A percentile compares a stretch with the other conserved stretches of the same genome.
Evolutionary conservation across 2,113 vertebrate genomes (phyloP).

Genomic region (Cyanistes caeruleus): DNA sequence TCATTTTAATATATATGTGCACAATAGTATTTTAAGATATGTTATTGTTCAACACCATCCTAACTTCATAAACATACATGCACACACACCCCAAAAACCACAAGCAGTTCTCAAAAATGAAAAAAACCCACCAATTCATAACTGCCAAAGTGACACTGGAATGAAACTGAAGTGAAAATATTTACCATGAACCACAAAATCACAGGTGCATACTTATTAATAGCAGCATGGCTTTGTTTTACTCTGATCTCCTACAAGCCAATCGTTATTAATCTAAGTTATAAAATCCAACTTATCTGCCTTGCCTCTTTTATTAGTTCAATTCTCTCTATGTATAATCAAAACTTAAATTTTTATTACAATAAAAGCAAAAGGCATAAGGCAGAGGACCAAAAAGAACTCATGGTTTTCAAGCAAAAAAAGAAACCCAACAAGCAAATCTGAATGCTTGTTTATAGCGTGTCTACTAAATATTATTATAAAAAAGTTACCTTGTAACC

Average conservation of each 20-base stretch:
- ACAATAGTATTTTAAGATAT: background rate
- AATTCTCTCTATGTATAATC: background rate
- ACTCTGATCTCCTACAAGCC: conserved; percentile 14
- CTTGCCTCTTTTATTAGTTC: background rate
- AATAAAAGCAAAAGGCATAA: conserved; percentile 6
- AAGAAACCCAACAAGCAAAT: background rate
- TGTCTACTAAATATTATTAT: background rate
- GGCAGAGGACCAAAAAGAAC: background rate
- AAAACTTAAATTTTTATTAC: background rate
- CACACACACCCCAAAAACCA: background rate
- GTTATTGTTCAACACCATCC: background rate
- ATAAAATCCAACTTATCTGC: conserved; percentile 13
- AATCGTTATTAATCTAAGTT: conserved; percentile 9
- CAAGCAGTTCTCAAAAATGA: background rate
- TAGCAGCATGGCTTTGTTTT: conserved; percentile 12
- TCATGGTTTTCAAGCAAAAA: background rate
- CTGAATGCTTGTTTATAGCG: background rate
- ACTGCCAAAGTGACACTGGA: conserved; percentile 16
- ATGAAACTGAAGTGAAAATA: conserved; percentile 63
- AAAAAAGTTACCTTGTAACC: background rate
- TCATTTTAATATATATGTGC: background rate
- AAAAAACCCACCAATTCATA: background rate
- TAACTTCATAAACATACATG: background rate
- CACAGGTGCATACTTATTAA: conserved; percentile 37
- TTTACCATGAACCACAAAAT: conserved; percentile 35